Conservation (phyloP, 2,113 vertebrate genomes). For the Cinclus cinclus region DNA sequence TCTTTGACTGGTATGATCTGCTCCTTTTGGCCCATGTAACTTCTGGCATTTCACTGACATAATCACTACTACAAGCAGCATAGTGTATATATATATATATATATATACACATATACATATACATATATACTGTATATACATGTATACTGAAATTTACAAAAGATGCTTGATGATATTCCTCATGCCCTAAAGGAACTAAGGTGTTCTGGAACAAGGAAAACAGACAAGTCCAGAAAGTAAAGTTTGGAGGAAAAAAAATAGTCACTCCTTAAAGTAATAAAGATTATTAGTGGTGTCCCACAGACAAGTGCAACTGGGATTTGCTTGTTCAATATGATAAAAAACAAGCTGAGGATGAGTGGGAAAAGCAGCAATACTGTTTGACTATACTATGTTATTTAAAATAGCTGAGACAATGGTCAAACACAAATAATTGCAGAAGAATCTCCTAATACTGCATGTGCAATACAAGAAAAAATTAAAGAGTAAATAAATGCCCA, state of each 20-base stretch:
- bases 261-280: not conserved
- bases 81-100: not conserved
- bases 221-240: not conserved
- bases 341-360: not conserved
- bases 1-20: not conserved
- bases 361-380: not conserved
- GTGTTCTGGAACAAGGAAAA: not conserved
- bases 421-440: not conserved
- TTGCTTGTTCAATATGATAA: not conserved
- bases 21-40: not conserved
- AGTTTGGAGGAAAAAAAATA: accelerated
- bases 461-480: not conserved
- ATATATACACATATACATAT: not conserved
- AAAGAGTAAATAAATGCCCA: not conserved
- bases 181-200: not conserved
- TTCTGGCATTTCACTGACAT: not conserved
- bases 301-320: not conserved
- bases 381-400: not conserved
- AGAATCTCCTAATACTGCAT: not conserved
- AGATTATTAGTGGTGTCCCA: not conserved
- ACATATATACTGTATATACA: no score
- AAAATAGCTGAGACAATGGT: not conserved
- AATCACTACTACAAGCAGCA: not conserved
- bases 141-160: not conserved
- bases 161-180: not conserved